A percentile compares a stretch with the other conserved stretches of the same genome.
phyloP scores from a whole-genome alignment of 2,113 vertebrate species.

The Aramus guarauna region DNA sequence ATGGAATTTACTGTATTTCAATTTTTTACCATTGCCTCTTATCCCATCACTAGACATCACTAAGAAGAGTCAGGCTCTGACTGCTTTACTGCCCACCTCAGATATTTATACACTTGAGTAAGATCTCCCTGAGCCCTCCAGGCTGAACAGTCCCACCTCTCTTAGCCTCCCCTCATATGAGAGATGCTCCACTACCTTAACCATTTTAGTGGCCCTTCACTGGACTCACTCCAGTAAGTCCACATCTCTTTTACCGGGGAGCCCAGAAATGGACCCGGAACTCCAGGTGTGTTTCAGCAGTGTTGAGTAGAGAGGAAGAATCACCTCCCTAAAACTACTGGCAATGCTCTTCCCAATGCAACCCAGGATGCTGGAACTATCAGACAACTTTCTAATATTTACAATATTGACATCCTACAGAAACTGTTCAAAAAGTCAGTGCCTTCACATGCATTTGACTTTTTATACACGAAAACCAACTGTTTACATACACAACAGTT shows the following conservation, averaged over 20 bases:
- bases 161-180: background rate
- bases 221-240: background rate
- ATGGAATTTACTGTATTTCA: background rate
- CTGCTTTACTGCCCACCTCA: background rate
- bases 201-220: background rate
- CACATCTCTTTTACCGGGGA: background rate
- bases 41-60: background rate
- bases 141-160: background rate
- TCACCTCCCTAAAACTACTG: background rate
- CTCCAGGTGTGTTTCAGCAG: background rate
- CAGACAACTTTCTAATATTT: background rate
- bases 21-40: background rate
- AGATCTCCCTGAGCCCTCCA: background rate
- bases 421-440: background rate
- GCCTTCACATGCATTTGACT: background rate
- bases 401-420: background rate
- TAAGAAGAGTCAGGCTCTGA: background rate
- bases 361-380: background rate
- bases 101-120: background rate
- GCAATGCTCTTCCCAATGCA: background rate
- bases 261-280: background rate
- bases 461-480: background rate
- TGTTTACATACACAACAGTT: background rate
- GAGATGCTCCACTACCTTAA: background rate
- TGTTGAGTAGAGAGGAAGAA: background rate